phyloP scores from a whole-genome alignment of 2,797 vertebrate genomes.

The Lagodon rhomboides region DNA sequence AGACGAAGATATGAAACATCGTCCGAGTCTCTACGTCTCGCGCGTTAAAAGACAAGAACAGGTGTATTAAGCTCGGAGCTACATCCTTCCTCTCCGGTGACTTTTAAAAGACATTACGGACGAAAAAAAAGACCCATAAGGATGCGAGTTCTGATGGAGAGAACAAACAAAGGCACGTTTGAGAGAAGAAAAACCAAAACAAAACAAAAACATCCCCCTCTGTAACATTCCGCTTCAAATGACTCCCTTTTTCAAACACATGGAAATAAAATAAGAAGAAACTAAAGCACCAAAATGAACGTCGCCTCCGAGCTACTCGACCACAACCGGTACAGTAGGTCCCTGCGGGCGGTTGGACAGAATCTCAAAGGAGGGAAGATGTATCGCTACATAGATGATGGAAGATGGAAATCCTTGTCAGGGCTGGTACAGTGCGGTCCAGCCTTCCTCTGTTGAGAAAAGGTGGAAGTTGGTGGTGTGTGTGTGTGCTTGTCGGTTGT shows the following conservation, averaged over 20 bases:
- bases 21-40: conserved; percentile 52
- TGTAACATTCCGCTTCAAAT: conserved; percentile 79
- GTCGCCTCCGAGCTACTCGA: conserved; percentile 61
- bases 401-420: conserved; percentile 75
- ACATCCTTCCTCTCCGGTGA: conserved; percentile 45
- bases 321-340: conserved; percentile 29
- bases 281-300: conserved; percentile 86
- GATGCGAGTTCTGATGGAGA: conserved; percentile 56
- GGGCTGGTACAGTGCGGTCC: conserved; percentile 26
- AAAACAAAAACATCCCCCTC: conserved; percentile 47
- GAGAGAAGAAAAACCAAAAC: conserved; percentile 35
- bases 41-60: conserved; percentile 42
- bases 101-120: conserved; percentile 17
- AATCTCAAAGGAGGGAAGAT: conserved; percentile 47
- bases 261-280: conserved; percentile 87
- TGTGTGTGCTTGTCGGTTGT: conserved; percentile 78
- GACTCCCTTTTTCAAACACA: conserved; percentile 71
- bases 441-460: conserved; percentile 47
- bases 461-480: conserved; percentile 56
- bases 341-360: conserved; percentile 16
- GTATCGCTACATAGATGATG: conserved; percentile 56
- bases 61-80: conserved; percentile 53
- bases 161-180: conserved; percentile 77
- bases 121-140: conserved; percentile 43
- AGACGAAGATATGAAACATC: conserved; percentile 63